Conservation (phyloP, 2,113 vertebrate species). For the Gracilinanus agilis region DNA sequence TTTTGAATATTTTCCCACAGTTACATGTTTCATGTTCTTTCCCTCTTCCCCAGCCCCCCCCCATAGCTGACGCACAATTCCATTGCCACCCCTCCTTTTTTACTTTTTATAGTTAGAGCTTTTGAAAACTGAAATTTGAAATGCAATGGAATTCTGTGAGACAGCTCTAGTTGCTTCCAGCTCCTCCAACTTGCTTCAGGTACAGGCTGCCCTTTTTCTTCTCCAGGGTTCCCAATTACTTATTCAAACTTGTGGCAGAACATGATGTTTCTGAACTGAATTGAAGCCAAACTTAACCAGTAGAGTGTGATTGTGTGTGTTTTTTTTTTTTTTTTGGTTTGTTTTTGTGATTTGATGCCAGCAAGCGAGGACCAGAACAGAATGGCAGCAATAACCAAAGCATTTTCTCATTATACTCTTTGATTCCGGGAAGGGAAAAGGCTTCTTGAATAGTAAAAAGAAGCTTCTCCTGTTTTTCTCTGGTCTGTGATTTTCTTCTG, state of each 20-base stretch:
- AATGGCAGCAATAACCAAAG: not conserved
- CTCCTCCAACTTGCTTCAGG: not conserved
- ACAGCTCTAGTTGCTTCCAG: not conserved
- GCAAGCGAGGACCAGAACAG: not conserved
- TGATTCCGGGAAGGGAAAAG: not conserved
- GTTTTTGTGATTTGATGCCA: not conserved
- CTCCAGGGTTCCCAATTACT: not conserved
- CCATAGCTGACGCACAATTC: too few relatives aligned
- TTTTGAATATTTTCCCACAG: too few relatives aligned
- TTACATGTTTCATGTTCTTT: too few relatives aligned
- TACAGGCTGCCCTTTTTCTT: not conserved
- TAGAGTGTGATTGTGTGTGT: too few relatives aligned
- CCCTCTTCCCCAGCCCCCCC: too few relatives aligned
- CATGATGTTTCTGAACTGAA: not conserved
- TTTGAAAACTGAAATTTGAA: not conserved
- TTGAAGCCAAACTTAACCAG: not conserved
- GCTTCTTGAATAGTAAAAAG: not conserved
- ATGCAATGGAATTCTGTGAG: not conserved
- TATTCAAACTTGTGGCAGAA: conserved; percentile 15
- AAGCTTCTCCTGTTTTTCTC: not conserved
- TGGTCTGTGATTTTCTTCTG: not conserved
- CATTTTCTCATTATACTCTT: not conserved
- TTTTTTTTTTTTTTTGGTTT: too few relatives aligned
- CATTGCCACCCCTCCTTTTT: not conserved
- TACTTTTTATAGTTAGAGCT: not conserved